Percentiles rank a stretch among this genome's conserved stretches.
These are phyloP conservation scores for Tachina grossa DNA, from an alignment of 2,888 invertebrate species.

Conservation along the genomic window DNA sequence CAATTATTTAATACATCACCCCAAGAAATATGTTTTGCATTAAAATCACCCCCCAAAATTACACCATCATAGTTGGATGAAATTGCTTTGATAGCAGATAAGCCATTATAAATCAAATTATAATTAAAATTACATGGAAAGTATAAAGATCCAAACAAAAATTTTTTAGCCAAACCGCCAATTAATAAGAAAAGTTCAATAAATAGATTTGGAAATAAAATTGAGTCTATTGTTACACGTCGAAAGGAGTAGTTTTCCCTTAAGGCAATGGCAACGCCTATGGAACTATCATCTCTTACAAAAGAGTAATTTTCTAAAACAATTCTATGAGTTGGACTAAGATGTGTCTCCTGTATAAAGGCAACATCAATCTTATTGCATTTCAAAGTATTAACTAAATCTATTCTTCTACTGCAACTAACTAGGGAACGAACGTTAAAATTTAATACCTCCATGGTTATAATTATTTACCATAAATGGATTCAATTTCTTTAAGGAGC, in stretches of 20 bases:
- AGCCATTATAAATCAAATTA: slow-evolving; percentile 7
- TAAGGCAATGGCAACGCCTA: slow-evolving; percentile 8
- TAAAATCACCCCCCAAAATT: no score
- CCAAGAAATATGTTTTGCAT: no score
- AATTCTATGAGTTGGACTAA: not conserved
- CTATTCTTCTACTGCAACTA: not conserved
- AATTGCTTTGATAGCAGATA: not conserved
- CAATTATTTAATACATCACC: no score
- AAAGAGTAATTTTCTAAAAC: slow-evolving; percentile 2
- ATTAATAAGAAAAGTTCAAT: not conserved
- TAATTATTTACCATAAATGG: not conserved
- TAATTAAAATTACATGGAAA: slow-evolving; percentile 11
- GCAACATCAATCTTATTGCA: not conserved
- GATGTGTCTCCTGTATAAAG: not conserved
- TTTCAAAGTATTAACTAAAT: not conserved
- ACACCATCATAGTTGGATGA: slow-evolving; percentile 12
- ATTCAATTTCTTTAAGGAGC: slow-evolving; percentile 9
- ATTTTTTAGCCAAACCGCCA: slow-evolving; percentile 1
- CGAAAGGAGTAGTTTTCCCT: not conserved
- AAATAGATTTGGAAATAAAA: not conserved
- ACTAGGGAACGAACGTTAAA: slow-evolving; percentile 14
- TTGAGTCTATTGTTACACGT: not conserved
- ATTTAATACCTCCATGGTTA: slow-evolving; percentile 17
- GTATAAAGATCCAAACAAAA: slow-evolving; percentile 7
- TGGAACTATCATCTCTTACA: not conserved